Evolutionary conservation across 2,797 vertebrate genomes (phyloP), one percentile per base, ranked within the genome.

Genomic region (Dallia pectoralis): DNA sequence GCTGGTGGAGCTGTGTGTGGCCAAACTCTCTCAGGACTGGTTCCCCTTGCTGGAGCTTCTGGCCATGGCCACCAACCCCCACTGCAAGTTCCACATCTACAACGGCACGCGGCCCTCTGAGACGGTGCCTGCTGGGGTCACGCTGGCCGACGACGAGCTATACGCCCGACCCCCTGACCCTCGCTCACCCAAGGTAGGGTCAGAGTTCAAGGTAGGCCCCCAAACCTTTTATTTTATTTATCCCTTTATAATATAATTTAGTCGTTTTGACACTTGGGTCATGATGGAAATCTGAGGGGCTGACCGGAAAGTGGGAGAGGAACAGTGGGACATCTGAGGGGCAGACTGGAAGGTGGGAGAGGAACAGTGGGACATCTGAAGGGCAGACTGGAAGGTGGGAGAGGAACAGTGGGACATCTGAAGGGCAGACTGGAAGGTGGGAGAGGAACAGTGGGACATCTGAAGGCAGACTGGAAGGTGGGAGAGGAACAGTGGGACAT

Each of bases 31-130:
- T 93, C 97, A 99, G 92, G 98, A 99, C 88, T 99, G 98, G 97
- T 99, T 99, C 91, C 97, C 98, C 87, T 94, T 99, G 91, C 94
- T 99, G 87, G 98, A 99, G 95, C 96, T 99, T 87, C 93, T 99
- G 92, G 96, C 98, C 81, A 99, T 99, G 97, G 97, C 98, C 93
- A 95, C 97, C 90, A 99, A 99, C 94, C 98, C 97, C 90, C 97
- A 99, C 91, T 99, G 98, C 95, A 99, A 99, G 93, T 99, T 99
- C 91, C 98, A 99, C 91, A 96, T 99, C 77, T 99, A 99, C 90
- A 99, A 99, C 85, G 98, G 97, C 94, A 99, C 97, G 83, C 97
- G 98, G 87, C 97, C 98, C 53, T 99, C 97, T 40, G 98, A 99
- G 94, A 97, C 96, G 1, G 95, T 99, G 89, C 97, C 98, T 66